These are phyloP conservation scores for Leucopsar rothschildi DNA, from an alignment of 2,113 vertebrate genomes.

Conservation along the genomic window DNA sequence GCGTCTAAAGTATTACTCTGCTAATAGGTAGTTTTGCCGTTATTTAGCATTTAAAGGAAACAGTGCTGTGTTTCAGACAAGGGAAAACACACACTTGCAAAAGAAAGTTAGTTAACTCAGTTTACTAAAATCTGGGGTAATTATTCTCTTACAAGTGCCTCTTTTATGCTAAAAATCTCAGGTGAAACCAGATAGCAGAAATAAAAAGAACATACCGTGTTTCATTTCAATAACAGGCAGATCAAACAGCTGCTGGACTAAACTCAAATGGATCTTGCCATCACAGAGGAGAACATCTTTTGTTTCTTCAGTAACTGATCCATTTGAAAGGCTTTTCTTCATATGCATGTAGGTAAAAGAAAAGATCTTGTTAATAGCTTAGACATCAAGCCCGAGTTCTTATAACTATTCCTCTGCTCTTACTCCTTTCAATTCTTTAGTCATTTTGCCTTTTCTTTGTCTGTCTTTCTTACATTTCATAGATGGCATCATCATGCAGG, in stretches of 20 bases:
- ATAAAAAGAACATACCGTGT: conserved; percentile 74
- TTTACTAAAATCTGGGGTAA: background rate
- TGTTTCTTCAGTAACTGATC: conserved; percentile 83
- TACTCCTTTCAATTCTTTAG: background rate
- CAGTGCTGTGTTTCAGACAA: background rate
- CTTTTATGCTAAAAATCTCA: background rate
- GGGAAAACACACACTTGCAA: background rate
- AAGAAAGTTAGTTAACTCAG: background rate
- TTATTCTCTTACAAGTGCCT: background rate
- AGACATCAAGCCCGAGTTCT: background rate
- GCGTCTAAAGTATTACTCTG: background rate
- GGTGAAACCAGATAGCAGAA: background rate
- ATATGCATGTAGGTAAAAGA: conserved; percentile 11
- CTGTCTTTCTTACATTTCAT: background rate
- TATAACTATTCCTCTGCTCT: background rate
- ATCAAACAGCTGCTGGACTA: conserved; percentile 82
- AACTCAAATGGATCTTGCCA: conserved; percentile 78
- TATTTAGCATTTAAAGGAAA: background rate
- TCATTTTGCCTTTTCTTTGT: background rate
- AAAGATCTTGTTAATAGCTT: conserved; percentile 40
- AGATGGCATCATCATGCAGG: background rate
- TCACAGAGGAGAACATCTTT: conserved; percentile 85
- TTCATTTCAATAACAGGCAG: conserved; percentile 84
- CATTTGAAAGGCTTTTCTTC: conserved; percentile 84
- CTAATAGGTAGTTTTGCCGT: background rate